Evolutionary conservation across 2,797 vertebrate genomes (phyloP), one percentile per base, ranked within the genome.

Genomic region (Typhlichthys eigenmanni): DNA sequence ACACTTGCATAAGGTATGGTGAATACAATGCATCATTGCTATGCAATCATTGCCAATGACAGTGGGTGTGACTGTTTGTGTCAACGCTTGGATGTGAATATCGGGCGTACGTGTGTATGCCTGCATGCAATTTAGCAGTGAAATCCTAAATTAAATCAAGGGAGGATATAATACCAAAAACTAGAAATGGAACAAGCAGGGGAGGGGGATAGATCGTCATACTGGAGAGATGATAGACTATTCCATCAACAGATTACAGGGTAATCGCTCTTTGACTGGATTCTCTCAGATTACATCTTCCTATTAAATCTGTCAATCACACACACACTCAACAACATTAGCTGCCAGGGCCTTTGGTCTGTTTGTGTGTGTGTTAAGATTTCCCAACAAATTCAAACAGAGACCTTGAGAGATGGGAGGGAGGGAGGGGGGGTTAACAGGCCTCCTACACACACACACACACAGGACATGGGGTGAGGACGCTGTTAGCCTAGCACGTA

Each of bases 241-340:
- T 62, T 47, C 69, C 69, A 78, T 84, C 76, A 78, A 66, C 81
- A 87, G 87, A 89, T 88, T 87, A 88, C 6, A 80, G 51, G 50
- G 64, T 83, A 88, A 88, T 89, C 87, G 78, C 74, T 85, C 58
- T 69, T 71, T 79, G 70, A 87, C 81, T 79, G 83, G 82, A 90
- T 88, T 90, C 75, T 63, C 71, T 76, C 77, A 88, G 87, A 88
- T 89, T 89, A 87, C 81, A 88, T 62, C 76, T 78, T 84, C 63
- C 79, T 78, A 80, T 88, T 86, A 90, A 87, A 87, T 79, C 79
- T 83, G 84, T 74, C 85, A 84, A 65, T 86, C n/a, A n/a, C 82
- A 82, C 75, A 71, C 55, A 19, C 19, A 19, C 19, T 19, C 19
- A 19, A 19, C 65, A 71, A 13, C 47, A 67, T 64, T 66, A 58